Evolutionary conservation across 2,888 invertebrate genomes (phyloP).

Genomic region (Drosophila quinaria): DNA sequence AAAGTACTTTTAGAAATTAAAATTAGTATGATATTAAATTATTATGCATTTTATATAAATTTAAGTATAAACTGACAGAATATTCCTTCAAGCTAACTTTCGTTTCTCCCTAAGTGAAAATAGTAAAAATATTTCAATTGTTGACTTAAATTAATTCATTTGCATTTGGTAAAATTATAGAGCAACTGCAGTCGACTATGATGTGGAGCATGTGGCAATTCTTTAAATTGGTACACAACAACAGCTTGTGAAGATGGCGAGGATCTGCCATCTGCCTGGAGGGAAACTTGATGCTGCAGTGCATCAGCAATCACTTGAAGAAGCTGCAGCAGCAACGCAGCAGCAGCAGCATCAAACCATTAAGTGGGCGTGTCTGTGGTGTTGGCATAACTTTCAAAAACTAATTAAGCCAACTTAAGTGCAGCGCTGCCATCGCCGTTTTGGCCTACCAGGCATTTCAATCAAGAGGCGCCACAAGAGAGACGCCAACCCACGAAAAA

Average conservation of each 20-base stretch:
- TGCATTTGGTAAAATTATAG: background rate
- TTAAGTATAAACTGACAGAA: too few relatives aligned
- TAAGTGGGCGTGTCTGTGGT: slow-evolving; percentile 73
- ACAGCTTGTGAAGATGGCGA: slow-evolving; percentile 46
- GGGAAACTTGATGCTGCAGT: slow-evolving; percentile 37
- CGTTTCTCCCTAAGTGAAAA: too few relatives aligned
- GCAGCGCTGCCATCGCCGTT: slow-evolving; percentile 44
- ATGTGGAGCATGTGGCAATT: background rate
- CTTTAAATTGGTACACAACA: slow-evolving; percentile 38
- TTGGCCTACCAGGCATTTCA: slow-evolving; percentile 77
- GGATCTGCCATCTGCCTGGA: slow-evolving; percentile 44
- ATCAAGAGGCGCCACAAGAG: slow-evolving; percentile 70
- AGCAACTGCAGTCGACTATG: slow-evolving; percentile 23
- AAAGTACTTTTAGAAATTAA: too few relatives aligned
- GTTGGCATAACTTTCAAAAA: slow-evolving; percentile 82
- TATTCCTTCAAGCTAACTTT: too few relatives aligned
- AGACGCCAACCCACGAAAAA: slow-evolving; percentile 20
- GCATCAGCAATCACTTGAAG: slow-evolving; percentile 63
- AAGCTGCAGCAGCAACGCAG: slow-evolving; percentile 18
- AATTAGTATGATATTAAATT: too few relatives aligned
- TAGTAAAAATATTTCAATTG: too few relatives aligned
- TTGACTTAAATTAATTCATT: too few relatives aligned
- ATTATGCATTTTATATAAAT: too few relatives aligned
- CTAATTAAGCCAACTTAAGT: slow-evolving; percentile 84
- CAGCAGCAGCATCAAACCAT: slow-evolving; percentile 52